Conservation (phyloP, 1,140 invertebrate species). For the Parasteatoda tepidariorum region DNA sequence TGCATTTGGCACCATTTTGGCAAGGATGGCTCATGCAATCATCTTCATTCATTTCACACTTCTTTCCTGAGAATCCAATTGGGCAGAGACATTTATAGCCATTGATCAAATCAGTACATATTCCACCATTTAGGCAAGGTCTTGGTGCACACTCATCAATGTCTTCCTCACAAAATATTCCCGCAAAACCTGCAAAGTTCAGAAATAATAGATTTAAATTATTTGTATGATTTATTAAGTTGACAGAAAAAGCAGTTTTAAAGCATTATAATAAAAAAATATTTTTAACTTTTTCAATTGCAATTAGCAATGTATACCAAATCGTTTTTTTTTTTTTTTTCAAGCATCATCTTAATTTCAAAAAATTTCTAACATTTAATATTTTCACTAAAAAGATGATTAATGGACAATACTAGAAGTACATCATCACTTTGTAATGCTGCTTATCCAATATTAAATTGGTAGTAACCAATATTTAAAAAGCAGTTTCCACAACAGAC, state of each 20-base stretch:
- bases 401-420: too few relatives aligned
- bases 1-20: conserved; percentile 83
- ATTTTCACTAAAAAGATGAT: too few relatives aligned
- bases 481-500: too few relatives aligned
- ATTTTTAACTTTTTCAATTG: too few relatives aligned
- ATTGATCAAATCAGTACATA: conserved; percentile 64
- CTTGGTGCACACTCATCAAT: conserved; percentile 86
- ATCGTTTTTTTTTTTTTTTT: too few relatives aligned
- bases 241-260: background rate
- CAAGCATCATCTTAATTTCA: too few relatives aligned
- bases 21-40: conserved; percentile 87
- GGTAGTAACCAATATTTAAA: too few relatives aligned
- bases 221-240: background rate
- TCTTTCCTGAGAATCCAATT: conserved; percentile 78
- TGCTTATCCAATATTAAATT: too few relatives aligned
- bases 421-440: too few relatives aligned
- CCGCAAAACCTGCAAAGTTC: conserved; percentile 80
- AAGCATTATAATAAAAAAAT: too few relatives aligned
- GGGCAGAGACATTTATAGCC: conserved; percentile 69
- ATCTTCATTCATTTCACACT: conserved; percentile 90
- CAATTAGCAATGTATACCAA: too few relatives aligned
- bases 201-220: background rate
- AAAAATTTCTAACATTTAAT: too few relatives aligned
- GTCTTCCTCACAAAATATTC: conserved; percentile 90
- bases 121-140: conserved; percentile 82